Evolutionary conservation across 2,888 invertebrate genomes (phyloP).

Genomic region (Steromphala cineraria): DNA sequence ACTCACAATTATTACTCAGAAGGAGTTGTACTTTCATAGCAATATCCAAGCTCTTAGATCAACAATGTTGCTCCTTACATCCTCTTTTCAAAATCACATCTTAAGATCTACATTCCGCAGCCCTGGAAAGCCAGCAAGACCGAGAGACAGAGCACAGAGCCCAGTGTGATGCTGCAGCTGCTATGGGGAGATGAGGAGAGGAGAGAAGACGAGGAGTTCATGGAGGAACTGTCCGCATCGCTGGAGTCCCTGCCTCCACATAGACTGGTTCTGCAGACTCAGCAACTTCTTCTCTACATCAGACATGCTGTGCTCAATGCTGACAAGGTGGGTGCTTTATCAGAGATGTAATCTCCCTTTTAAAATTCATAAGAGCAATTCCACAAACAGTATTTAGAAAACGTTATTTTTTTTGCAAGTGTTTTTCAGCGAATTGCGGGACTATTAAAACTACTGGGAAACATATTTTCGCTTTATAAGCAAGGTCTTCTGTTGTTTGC

Average conservation of each 20-base stretch:
- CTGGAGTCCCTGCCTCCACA: slow-evolving; percentile 15
- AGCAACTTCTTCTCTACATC: slow-evolving; percentile 28
- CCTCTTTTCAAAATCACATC: background rate
- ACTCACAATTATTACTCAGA: no score
- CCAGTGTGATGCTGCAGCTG: background rate
- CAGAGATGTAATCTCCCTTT: no score
- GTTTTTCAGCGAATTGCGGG: no score
- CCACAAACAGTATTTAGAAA: no score
- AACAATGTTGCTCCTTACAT: no score
- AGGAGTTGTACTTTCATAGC: no score
- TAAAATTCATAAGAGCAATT: no score
- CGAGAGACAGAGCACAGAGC: background rate
- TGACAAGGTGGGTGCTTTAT: background rate
- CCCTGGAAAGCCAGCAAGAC: background rate
- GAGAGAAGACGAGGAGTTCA: background rate
- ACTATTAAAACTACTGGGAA: no score
- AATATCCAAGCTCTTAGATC: no score
- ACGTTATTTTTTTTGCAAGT: no score
- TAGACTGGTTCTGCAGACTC: slow-evolving; percentile 11
- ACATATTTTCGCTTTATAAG: no score
- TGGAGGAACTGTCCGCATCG: background rate
- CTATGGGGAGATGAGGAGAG: background rate
- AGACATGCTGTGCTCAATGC: background rate
- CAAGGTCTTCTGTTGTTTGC: no score
- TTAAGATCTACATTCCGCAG: background rate